phyloP scores from a whole-genome alignment of 2,797 vertebrate genomes.

The Graptemys geographica region DNA sequence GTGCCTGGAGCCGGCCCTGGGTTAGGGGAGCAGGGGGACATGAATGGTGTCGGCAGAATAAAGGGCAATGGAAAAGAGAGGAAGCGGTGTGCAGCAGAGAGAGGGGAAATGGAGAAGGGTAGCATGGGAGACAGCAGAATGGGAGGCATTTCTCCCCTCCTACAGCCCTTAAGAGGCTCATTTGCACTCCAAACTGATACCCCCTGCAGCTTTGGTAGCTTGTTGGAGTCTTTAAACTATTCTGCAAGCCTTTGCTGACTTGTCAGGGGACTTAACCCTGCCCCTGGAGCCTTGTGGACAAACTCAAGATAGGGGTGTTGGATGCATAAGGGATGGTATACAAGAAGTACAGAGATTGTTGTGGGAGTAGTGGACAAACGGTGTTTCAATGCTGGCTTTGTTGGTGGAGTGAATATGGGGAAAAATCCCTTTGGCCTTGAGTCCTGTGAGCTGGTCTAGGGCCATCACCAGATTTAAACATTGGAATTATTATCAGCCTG shows the following conservation, averaged over 20 bases:
- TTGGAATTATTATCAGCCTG: not conserved
- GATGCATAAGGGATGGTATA: not conserved
- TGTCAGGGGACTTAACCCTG: not conserved
- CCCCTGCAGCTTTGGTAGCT: not conserved
- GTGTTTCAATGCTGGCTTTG: not conserved
- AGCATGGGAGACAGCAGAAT: not conserved
- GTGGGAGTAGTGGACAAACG: accelerated
- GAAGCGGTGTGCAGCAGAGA: not conserved
- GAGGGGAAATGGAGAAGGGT: not conserved
- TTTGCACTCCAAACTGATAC: not conserved
- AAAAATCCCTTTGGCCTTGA: not conserved
- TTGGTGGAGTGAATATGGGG: not conserved
- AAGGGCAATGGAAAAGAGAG: not conserved
- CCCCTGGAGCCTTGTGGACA: not conserved
- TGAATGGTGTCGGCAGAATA: not conserved
- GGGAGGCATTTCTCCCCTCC: not conserved
- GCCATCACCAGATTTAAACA: not conserved
- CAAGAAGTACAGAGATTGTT: accelerated
- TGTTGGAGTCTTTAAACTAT: not conserved
- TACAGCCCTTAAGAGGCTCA: not conserved
- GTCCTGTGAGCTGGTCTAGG: not conserved
- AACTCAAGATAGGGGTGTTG: not conserved
- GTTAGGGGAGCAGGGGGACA: not conserved
- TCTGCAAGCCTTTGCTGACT: not conserved
- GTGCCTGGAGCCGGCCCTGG: too few species aligned